Evolutionary conservation across 1,140 invertebrate genomes (phyloP), one percentile per base, ranked within the genome.

Genomic region (Ceratina japonica): DNA sequence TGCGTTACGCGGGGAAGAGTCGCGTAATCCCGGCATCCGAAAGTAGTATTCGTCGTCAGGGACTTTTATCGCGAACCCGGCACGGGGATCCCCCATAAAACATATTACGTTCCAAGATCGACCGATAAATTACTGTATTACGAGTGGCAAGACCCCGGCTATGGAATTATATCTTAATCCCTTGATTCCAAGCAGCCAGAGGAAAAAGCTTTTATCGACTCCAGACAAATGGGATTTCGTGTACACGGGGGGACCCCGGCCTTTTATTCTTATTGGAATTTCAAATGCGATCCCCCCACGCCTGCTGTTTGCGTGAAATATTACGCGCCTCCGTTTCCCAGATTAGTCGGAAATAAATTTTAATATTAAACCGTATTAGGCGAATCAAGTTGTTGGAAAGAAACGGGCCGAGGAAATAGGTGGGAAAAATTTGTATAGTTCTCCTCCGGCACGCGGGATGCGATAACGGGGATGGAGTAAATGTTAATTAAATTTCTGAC

Each of bases 101-200:
- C 37, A 59, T 18, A 54, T 44, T 44, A 31, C 49, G 20, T 27
- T 49, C 44, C 44, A n/a, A 64, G 59, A 78, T 61, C 18, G 31
- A 63, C 27, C 49, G 7, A 78, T 72, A 72, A 72, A 78, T 78
- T 63, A 69, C 18, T 16, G 54, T 24, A 49, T 63, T 56, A 72
- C 7, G 18, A 1, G 58, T 44, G 37, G 37, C 37, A 44, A 27
- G 0, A n/a, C 18, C 20, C 54, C 15, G n/a, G 5, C 18, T 18
- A 2, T 10, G 56, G 24, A 52, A 62, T 70, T 70, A 51, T 66
- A 22, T 18, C n/a, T 70, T 70, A 70, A 76, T 76, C 56, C 56
- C 18, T 37, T 22, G 65, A 70, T 76, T 61, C 54, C 22, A 15
- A 10, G 24, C 37, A 61, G 4, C 18, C 64, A 15, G 12, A 13